Conservation (phyloP, 1,140 invertebrate species). For the Bradynema listronoti region DNA sequence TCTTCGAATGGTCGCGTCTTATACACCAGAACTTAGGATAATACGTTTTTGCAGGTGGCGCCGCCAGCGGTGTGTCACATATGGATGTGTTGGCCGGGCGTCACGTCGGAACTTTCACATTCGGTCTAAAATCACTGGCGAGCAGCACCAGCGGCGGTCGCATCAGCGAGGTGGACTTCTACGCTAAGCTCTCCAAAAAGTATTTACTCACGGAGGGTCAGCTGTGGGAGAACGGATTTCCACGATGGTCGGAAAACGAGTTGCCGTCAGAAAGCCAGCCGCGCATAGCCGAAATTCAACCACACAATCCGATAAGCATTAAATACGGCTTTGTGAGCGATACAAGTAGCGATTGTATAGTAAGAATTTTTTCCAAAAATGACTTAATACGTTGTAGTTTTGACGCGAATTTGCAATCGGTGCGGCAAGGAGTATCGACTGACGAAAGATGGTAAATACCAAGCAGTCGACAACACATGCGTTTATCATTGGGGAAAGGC, state of each 20-base stretch:
- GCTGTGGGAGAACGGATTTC: conserved; percentile 34
- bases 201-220: conserved; percentile 38
- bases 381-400: conserved; percentile 21
- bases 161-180: conserved; percentile 30
- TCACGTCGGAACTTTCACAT: conserved; percentile 15
- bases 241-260: conserved; percentile 18
- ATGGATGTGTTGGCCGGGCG: conserved; percentile 19
- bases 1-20: too few relatives aligned
- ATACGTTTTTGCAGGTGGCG: too few relatives aligned
- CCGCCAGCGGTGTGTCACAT: conserved; percentile 21
- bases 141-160: conserved; percentile 13
- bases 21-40: too few relatives aligned
- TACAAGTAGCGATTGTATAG: too few relatives aligned
- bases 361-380: background rate
- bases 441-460: conserved; percentile 65
- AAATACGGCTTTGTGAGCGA: too few relatives aligned
- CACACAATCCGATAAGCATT: too few relatives aligned
- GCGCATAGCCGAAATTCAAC: too few relatives aligned
- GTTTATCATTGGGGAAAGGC: conserved; percentile 74
- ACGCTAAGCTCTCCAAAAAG: conserved; percentile 9
- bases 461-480: conserved; percentile 67
- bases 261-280: too few relatives aligned
- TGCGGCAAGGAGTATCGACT: conserved; percentile 70
- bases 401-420: conserved; percentile 65
- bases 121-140: conserved; percentile 18